Percentiles rank a stretch among this genome's conserved stretches.
These are phyloP conservation scores for Agrypnia vestita DNA, from an alignment of 1,140 invertebrate species.

Conservation along the genomic window DNA sequence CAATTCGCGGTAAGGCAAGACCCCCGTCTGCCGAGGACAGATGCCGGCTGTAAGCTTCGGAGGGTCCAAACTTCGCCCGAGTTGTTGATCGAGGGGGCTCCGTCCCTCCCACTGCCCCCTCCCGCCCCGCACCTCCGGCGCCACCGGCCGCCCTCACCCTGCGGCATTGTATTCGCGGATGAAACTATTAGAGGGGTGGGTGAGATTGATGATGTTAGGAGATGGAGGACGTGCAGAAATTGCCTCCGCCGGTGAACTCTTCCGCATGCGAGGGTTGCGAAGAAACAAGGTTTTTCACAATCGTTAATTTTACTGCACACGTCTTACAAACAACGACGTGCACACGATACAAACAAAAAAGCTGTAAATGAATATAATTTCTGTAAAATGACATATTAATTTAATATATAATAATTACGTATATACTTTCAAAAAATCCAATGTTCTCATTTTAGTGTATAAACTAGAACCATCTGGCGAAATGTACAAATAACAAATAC, in stretches of 20 bases:
- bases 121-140: neutral
- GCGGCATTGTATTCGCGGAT: slow-evolving; percentile 55
- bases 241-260: neutral
- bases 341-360: too few relatives aligned
- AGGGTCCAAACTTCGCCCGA: slow-evolving; percentile 57
- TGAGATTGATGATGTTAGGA: slow-evolving; percentile 60
- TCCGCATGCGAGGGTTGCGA: neutral
- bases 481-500: too few relatives aligned
- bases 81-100: slow-evolving; percentile 50
- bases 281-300: too few relatives aligned
- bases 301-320: too few relatives aligned
- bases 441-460: too few relatives aligned
- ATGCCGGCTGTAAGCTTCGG: slow-evolving; percentile 48
- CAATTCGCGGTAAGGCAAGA: slow-evolving; percentile 47
- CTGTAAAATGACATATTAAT: too few relatives aligned
- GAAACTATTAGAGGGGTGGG: slow-evolving; percentile 56
- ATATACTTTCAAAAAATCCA: too few relatives aligned
- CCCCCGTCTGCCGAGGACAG: slow-evolving; percentile 59
- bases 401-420: too few relatives aligned
- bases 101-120: neutral
- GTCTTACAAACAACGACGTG: too few relatives aligned
- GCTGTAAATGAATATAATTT: too few relatives aligned
- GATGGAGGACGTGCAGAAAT: slow-evolving; percentile 50
- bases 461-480: too few relatives aligned
- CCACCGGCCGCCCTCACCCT: slow-evolving; percentile 22